Evolutionary conservation across 2,797 vertebrate species (phyloP).

Genomic region (Microctenopoma steveboyesi): DNA sequence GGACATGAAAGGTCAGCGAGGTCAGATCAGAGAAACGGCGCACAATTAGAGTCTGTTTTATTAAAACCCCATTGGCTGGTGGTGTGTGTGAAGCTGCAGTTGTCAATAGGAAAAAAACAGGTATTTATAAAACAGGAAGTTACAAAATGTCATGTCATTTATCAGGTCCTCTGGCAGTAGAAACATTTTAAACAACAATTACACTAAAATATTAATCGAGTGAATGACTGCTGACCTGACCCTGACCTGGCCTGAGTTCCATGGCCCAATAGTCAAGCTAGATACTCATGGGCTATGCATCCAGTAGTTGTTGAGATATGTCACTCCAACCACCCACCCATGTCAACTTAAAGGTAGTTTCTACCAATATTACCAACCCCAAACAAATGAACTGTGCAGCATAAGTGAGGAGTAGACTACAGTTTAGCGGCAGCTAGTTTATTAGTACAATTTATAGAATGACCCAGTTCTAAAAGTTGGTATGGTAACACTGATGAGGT

Average conservation of each 20-base stretch:
- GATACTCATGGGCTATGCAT: not conserved
- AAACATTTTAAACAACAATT: not conserved
- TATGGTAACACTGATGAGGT: not conserved
- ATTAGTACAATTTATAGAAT: not conserved
- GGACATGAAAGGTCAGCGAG: conserved; percentile 44
- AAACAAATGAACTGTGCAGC: too few species aligned
- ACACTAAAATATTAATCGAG: not conserved
- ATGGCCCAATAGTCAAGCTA: not conserved
- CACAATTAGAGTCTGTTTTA: conserved; percentile 3
- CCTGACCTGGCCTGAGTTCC: not conserved
- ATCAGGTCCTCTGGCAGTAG: not conserved
- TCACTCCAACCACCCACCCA: not conserved
- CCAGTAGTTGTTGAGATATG: not conserved
- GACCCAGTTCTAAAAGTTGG: not conserved
- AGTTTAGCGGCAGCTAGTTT: not conserved
- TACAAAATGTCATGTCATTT: not conserved
- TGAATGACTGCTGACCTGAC: not conserved
- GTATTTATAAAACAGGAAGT: too few species aligned
- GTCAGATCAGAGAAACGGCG: conserved; percentile 44
- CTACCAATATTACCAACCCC: too few species aligned
- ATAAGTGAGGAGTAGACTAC: not conserved
- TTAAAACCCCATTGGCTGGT: not conserved
- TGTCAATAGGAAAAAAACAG: not conserved
- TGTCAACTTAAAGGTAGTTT: not conserved
- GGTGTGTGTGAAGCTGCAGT: not conserved